Percentiles rank a stretch among this genome's conserved stretches.
phyloP scores from a whole-genome alignment of 2,888 invertebrate species.

The Diarsia rubi region DNA sequence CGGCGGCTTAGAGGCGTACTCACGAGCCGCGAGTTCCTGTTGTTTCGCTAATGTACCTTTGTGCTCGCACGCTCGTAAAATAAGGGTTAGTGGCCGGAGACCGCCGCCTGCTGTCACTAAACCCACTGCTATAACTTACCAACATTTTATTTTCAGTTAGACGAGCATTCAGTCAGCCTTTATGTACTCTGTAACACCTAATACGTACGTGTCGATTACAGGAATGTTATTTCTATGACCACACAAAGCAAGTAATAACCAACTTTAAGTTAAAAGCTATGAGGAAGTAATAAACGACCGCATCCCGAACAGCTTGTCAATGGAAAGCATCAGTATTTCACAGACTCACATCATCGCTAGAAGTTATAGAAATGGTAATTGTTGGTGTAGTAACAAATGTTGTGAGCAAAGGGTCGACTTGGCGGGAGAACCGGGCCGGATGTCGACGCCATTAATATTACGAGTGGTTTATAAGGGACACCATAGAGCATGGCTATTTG shows the following conservation, averaged over 20 bases:
- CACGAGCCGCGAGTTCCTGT: slow-evolving; percentile 80
- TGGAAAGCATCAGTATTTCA: slow-evolving; percentile 39
- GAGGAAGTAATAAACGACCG: slow-evolving; percentile 52
- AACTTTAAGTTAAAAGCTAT: slow-evolving; percentile 38
- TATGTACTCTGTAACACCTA: slow-evolving; percentile 51
- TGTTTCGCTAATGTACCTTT: slow-evolving; percentile 85
- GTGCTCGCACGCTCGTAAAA: slow-evolving; percentile 79
- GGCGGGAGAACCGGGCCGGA: slow-evolving; percentile 70
- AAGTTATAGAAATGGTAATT: slow-evolving; percentile 62
- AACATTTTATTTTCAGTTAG: slow-evolving; percentile 71
- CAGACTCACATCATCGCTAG: slow-evolving; percentile 38
- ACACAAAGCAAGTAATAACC: slow-evolving; percentile 39
- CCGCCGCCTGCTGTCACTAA: slow-evolving; percentile 70
- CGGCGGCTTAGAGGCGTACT: slow-evolving; percentile 70
- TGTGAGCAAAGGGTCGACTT: slow-evolving; percentile 63
- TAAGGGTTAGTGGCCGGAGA: slow-evolving; percentile 79
- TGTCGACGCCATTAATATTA: slow-evolving; percentile 72
- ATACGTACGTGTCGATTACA: slow-evolving; percentile 49
- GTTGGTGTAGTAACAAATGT: slow-evolving; percentile 62
- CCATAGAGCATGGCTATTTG: slow-evolving; percentile 73
- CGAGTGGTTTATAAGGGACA: slow-evolving; percentile 68
- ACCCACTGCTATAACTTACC: slow-evolving; percentile 60
- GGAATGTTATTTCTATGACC: slow-evolving; percentile 36
- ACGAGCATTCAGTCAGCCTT: slow-evolving; percentile 50
- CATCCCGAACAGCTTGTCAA: slow-evolving; percentile 35